Conservation (phyloP, 2,113 vertebrate genomes). For the Erpornis zantholeuca region DNA sequence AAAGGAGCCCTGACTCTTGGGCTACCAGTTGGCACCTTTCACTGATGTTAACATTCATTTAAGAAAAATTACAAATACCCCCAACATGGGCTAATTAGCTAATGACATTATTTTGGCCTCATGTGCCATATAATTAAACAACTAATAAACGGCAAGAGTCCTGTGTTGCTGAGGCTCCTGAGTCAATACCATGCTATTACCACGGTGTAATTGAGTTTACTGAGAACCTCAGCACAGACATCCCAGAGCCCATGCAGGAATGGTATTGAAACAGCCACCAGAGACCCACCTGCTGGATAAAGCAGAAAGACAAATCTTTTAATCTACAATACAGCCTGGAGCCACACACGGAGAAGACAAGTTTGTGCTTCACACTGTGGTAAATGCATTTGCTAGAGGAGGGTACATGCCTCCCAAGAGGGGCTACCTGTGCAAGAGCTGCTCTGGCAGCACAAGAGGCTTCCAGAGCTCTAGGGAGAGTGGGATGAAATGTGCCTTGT, state of each 20-base stretch:
- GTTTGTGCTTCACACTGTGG: not conserved
- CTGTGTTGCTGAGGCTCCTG: conserved; percentile 47
- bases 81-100: conserved; percentile 52
- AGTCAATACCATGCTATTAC: conserved; percentile 64
- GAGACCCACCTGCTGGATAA: conserved; percentile 50
- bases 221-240: conserved; percentile 9
- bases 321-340: not conserved
- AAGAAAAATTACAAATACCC: conserved; percentile 48
- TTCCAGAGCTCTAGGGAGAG: not conserved
- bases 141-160: conserved; percentile 62
- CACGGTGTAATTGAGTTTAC: conserved; percentile 56
- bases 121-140: conserved; percentile 65
- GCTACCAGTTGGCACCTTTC: not conserved
- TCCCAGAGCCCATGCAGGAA: conserved; percentile 41
- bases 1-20: not conserved
- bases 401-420: not conserved
- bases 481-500: not conserved
- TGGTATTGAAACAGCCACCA: conserved; percentile 32
- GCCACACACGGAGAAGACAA: not conserved
- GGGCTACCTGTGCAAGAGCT: not conserved
- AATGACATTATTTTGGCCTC: conserved; percentile 66
- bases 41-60: conserved; percentile 22
- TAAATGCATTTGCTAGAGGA: not conserved
- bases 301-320: conserved; percentile 56
- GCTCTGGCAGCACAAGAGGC: not conserved